These are phyloP conservation scores for Oncorhynchus clarkii DNA, from an alignment of 2,113 vertebrate genomes.

Conservation along the genomic window DNA sequence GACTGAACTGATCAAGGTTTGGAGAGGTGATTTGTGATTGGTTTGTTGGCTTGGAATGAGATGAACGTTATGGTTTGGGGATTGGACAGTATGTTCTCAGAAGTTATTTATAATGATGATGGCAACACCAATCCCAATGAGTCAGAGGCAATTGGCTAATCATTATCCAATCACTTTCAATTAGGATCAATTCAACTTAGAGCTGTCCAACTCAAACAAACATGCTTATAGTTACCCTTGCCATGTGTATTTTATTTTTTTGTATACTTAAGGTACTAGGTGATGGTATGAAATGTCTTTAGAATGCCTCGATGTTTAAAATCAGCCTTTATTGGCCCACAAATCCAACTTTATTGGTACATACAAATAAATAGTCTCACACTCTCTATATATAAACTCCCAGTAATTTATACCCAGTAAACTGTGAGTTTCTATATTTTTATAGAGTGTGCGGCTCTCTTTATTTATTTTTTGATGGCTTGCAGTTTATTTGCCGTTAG, in stretches of 20 bases:
- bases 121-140: constrained; percentile 52
- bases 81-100: constrained; percentile 12
- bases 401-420: too few species aligned
- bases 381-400: too few species aligned
- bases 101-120: constrained; percentile 15
- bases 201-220: not conserved
- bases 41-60: not conserved
- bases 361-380: not conserved
- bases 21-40: constrained; percentile 1
- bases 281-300: not conserved
- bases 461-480: too few species aligned
- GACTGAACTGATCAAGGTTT: constrained; percentile 18
- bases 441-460: too few species aligned
- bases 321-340: not conserved
- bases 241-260: not conserved
- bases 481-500: too few species aligned
- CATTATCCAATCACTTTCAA: constrained; percentile 38
- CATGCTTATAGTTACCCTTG: not conserved
- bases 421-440: too few species aligned
- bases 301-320: not conserved
- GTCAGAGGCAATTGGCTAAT: constrained; percentile 60
- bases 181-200: constrained; percentile 41
- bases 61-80: not conserved
- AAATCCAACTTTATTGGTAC: not conserved
- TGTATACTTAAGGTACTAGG: not conserved